Evolutionary conservation across 2,797 vertebrate genomes (phyloP), one percentile per base, ranked within the genome.

Genomic region (Meda fulgida): DNA sequence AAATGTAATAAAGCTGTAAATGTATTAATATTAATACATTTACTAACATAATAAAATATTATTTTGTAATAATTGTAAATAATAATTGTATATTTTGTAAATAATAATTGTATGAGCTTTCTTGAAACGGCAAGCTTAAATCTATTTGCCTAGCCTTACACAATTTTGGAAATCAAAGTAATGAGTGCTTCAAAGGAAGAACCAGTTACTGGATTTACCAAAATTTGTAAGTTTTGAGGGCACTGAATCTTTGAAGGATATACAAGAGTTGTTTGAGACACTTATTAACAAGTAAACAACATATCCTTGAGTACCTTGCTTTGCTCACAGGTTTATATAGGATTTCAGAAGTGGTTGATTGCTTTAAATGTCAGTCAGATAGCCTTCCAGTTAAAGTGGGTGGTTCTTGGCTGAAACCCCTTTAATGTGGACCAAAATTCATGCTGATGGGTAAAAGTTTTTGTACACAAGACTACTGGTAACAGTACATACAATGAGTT

Each of bases 201-300:
- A 21, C n/a, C 14, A 65, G 76, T 29, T 29, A n/a, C 76, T 43
- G 58, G 58, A 48, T 65, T 83, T 83, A 6, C 9, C 78, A n/a
- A 73, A 73, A 48, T 63, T 10, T 65, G 3, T 66, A 78, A 65
- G 18, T 8, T 29, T 51, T 48, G 29, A 82, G 55, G 46, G 43
- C 70, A 46, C 14, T 65, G 70, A 73, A n/a, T 73, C 40, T 82
- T 75, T 75, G 16, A 83, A 83, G 71, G 31, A 66, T 75, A 66
- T 75, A 65, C 40, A 83, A 48, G 46, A 38, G 58, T 66, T 51
- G 58, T 82, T 73, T 34, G 55, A 81, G 29, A 82, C 55, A 53
- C n/a, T 46, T 51, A 34, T n/a, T 21, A 66, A 63, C n/a, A 51
- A 83, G 43, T 83, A 75, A 76, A 83, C 71, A 76, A 38, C n/a